Conservation (phyloP, 1,140 invertebrate species). For the Coptotermes formosanus region DNA sequence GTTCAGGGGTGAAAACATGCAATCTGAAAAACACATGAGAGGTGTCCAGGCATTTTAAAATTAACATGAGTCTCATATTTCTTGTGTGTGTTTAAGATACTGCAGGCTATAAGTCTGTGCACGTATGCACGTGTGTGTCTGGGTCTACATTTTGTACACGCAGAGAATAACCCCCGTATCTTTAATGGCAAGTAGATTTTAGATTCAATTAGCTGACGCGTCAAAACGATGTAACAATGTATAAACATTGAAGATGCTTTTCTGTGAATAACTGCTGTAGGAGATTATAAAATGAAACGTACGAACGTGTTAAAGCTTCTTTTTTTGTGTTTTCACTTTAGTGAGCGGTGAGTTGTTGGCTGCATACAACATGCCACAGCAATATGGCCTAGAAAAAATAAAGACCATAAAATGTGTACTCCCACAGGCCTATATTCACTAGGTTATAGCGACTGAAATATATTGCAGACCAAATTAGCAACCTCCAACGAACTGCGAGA, state of each 20-base stretch:
- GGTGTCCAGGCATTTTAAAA: background rate
- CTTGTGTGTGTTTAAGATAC: background rate
- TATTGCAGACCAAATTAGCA: background rate
- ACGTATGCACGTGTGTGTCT: background rate
- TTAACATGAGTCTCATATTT: background rate
- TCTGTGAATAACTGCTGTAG: background rate
- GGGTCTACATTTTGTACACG: background rate
- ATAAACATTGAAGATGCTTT: background rate
- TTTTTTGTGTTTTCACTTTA: constrained; percentile 6
- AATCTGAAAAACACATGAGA: background rate
- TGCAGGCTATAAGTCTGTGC: background rate
- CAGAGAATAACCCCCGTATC: background rate
- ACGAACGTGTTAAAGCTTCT: background rate
- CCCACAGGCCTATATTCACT: background rate
- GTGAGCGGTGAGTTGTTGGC: background rate
- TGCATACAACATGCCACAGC: background rate
- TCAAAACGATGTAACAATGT: background rate
- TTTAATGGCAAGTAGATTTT: background rate
- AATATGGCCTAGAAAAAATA: background rate
- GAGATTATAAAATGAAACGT: constrained; percentile 4
- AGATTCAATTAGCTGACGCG: constrained; percentile 1
- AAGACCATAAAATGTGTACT: background rate
- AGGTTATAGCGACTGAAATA: background rate
- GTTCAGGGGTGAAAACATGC: background rate
- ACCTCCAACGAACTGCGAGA: background rate